Evolutionary conservation across 2,888 invertebrate species (phyloP), one percentile per base, ranked within the genome.

Genomic region (Lypha dubia): DNA sequence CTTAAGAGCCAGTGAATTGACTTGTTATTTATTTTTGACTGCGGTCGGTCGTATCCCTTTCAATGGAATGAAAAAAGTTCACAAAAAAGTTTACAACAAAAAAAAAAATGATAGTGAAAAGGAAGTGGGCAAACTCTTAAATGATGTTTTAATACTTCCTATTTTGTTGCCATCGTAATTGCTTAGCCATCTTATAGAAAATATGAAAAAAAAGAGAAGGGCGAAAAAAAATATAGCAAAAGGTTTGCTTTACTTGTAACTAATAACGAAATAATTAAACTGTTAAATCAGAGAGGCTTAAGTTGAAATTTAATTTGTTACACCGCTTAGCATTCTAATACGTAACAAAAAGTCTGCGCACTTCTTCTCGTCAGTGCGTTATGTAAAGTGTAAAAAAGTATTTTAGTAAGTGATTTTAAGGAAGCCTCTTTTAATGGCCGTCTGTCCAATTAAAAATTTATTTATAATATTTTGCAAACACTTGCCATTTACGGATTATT

Each of bases 141-240:
- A 56, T 67, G 1, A 56, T 53, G 22, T 38, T 63, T 74, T 63
- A 74, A 74, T 56, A 56, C 17, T 56, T 76, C 46, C 58, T 76
- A 35, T 53, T 67, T 56, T 46, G 22, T 67, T 67, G 58, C 44
- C 22, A 67, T 46, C 17, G 13, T 46, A 65, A 56, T 75, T 38
- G 62, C 35, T 73, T 32, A 71, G 44, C n/a, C 22, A 22, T 51
- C 35, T 24, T 38, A 22, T 8, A 24, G 1, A 53, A 13, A 35
- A 53, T 35, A 9, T 20, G 7, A 20, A 32, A 46, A 32, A 13
- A n/a, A n/a, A n/a, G n/a, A n/a, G n/a, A n/a, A n/a, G n/a, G n/a
- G 32, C 7, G 24, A 5, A 13, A n/a, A 67, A 11, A 7, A 17
- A 67, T 20, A 49, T 20, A 24, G 1, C 3, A 38, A 28, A 4